phyloP scores from a whole-genome alignment of 1,140 invertebrate genomes.

The Zaprionus vittiger region DNA sequence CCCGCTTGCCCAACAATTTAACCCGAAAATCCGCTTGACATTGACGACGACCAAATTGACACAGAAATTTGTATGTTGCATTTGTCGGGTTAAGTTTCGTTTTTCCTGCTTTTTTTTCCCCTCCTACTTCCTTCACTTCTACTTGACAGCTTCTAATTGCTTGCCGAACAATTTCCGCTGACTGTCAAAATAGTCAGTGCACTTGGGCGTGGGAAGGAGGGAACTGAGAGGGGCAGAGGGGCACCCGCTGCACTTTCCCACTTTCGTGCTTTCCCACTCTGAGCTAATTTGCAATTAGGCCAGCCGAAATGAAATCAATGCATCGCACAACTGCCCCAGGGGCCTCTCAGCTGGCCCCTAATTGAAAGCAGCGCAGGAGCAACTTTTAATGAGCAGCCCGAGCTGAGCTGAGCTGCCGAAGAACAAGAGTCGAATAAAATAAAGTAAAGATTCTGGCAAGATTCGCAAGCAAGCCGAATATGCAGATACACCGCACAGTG shows the following conservation, averaged over 20 bases:
- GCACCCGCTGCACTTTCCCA: slow-evolving; percentile 19
- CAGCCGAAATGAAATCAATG: slow-evolving; percentile 72
- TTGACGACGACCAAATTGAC: slow-evolving; percentile 71
- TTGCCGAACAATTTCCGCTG: slow-evolving; percentile 62
- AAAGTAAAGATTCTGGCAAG: not conserved
- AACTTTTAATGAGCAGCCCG: slow-evolving; percentile 73
- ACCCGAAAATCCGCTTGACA: slow-evolving; percentile 59
- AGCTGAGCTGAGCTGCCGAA: slow-evolving; percentile 12
- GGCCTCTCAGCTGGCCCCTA: slow-evolving; percentile 53
- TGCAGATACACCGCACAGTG: not conserved
- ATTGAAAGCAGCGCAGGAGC: slow-evolving; percentile 70
- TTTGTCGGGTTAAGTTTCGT: slow-evolving; percentile 50
- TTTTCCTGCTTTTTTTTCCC: slow-evolving; percentile 24
- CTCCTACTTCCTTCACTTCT: slow-evolving; percentile 15
- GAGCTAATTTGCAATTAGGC: slow-evolving; percentile 75
- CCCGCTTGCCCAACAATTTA: slow-evolving; percentile 14
- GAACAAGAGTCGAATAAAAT: slow-evolving; percentile 28
- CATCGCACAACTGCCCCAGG: slow-evolving; percentile 54
- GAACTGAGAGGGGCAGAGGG: not conserved
- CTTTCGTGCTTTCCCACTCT: slow-evolving; percentile 22
- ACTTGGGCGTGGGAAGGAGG: not conserved
- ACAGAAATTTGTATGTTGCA: slow-evolving; percentile 60
- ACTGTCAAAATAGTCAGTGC: slow-evolving; percentile 43
- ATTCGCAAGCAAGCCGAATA: not conserved
- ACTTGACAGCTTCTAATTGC: slow-evolving; percentile 76